Conservation (phyloP, 2,888 invertebrate species). For the Aphelenchoides bicaudatus region DNA sequence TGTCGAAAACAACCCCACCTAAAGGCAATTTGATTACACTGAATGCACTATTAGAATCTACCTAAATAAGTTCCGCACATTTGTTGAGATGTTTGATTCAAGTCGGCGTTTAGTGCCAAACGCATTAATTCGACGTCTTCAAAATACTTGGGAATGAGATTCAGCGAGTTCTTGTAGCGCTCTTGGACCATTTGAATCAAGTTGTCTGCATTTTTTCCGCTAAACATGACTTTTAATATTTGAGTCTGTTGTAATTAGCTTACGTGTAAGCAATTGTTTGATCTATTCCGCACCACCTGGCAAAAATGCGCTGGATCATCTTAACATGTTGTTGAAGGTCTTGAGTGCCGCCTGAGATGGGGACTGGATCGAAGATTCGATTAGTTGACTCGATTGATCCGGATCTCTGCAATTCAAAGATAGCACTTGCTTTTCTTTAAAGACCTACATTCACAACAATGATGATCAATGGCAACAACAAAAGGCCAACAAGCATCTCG, state of each 20-base stretch:
- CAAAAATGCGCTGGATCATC: conserved; percentile 13
- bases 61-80: conserved; percentile 27
- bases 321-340: conserved; percentile 17
- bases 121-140: conserved; percentile 17
- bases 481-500: conserved; percentile 44
- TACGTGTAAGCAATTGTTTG: conserved; percentile 10
- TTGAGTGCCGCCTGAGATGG: conserved; percentile 16
- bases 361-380: conserved; percentile 16
- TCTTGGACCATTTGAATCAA: conserved; percentile 10
- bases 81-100: conserved; percentile 19
- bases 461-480: conserved; percentile 40
- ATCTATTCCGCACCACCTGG: conserved; percentile 11
- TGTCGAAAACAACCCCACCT: conserved; percentile 32
- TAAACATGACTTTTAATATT: not conserved
- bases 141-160: conserved; percentile 8
- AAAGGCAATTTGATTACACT: not conserved
- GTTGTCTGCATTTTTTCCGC: not conserved
- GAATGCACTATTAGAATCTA: conserved; percentile 20
- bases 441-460: conserved; percentile 40
- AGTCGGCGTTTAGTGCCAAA: conserved; percentile 13
- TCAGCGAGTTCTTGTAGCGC: not conserved
- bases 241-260: not conserved
- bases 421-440: not conserved
- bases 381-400: not conserved
- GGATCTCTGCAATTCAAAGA: conserved; percentile 9